A percentile compares a stretch with the other conserved stretches of the same genome.
These are phyloP conservation scores for Phalloptychus januarius DNA, from an alignment of 2,797 vertebrate genomes.

Conservation along the genomic window DNA sequence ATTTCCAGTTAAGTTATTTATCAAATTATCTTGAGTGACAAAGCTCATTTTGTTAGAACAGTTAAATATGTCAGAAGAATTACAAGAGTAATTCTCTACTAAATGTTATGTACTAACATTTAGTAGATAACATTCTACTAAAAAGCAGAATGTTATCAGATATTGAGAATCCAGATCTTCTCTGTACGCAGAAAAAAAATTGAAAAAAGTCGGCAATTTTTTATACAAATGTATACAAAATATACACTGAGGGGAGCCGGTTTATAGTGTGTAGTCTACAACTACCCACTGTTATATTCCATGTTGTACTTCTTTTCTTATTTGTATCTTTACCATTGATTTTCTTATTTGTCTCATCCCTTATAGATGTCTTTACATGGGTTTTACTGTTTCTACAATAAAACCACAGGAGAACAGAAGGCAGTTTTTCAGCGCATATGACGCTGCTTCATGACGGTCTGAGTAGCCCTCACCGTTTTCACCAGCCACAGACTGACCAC, in stretches of 20 bases:
- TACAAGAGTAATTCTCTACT: not conserved
- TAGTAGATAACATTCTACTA: too few relatives aligned
- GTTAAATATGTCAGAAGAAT: not conserved
- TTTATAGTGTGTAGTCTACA: too few relatives aligned
- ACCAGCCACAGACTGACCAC: slow-evolving; percentile 23
- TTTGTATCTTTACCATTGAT: slow-evolving; percentile 2
- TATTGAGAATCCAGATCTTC: not conserved
- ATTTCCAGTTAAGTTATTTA: not conserved
- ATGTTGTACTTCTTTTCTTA: not conserved
- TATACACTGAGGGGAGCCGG: not conserved
- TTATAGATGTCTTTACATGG: slow-evolving; percentile 12
- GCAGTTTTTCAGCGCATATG: not conserved
- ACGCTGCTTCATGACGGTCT: not conserved
- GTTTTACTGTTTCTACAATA: slow-evolving; percentile 33
- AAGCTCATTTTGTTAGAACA: not conserved
- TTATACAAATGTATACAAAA: not conserved
- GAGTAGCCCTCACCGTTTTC: slow-evolving; percentile 17
- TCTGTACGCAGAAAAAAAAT: not conserved
- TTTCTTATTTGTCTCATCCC: slow-evolving; percentile 2
- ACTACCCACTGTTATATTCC: not conserved
- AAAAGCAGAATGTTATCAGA: not conserved
- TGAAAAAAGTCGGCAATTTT: not conserved
- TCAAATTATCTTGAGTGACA: not conserved
- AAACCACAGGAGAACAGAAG: slow-evolving; percentile 12
- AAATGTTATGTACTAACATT: too few relatives aligned